Percentiles rank a stretch among this genome's conserved stretches.
These are phyloP conservation scores for Protosalanx chinensis DNA, from an alignment of 2,797 vertebrate species.

Conservation along the genomic window DNA sequence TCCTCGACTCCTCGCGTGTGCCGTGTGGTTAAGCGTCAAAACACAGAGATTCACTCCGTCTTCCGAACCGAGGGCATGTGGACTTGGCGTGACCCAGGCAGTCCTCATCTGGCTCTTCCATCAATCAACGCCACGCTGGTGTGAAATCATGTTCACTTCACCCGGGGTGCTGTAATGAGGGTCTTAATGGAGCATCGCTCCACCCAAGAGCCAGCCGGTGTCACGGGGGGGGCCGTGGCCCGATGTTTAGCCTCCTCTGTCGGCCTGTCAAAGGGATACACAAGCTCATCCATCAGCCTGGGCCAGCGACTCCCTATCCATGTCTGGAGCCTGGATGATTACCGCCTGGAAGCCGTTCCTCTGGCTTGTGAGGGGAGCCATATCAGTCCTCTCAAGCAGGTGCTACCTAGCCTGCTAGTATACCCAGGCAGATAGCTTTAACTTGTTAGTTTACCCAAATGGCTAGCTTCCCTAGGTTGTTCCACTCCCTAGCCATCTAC, in stretches of 20 bases:
- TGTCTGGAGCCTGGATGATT: neutral
- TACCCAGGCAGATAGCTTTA: too few relatives aligned
- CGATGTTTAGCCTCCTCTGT: constrained; percentile 6
- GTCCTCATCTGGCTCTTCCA: neutral
- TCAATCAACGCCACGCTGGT: neutral
- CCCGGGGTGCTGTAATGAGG: neutral
- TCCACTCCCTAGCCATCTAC: neutral
- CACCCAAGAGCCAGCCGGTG: neutral
- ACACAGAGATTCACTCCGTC: too few relatives aligned
- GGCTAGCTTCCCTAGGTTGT: neutral
- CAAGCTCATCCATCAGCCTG: constrained; percentile 6
- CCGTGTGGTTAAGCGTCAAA: too few relatives aligned
- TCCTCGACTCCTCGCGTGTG: too few relatives aligned
- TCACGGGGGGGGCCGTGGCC: neutral
- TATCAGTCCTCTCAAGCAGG: too few relatives aligned
- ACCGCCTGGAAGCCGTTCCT: neutral
- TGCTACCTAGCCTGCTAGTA: neutral
- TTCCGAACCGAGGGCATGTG: too few relatives aligned
- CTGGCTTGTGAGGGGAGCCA: neutral
- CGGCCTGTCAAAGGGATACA: constrained; percentile 4
- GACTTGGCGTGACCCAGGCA: neutral
- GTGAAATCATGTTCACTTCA: neutral
- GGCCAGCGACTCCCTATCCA: neutral
- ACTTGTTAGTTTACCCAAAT: neutral
- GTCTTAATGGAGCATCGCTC: neutral